phyloP scores from a whole-genome alignment of 2,888 invertebrate species.

The Branchellion lobata region DNA sequence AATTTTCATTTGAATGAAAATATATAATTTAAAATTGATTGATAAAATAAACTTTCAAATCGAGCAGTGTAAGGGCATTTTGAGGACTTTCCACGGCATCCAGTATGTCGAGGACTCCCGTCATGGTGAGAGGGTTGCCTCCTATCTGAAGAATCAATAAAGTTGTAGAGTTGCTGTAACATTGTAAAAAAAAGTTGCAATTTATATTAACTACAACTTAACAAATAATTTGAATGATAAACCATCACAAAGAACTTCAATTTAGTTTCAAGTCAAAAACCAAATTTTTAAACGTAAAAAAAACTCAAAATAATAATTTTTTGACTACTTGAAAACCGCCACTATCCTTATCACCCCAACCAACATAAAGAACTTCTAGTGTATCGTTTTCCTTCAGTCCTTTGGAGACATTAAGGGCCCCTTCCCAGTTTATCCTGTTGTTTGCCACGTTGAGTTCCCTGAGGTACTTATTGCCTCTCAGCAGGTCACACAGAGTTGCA shows the following conservation, averaged over 20 bases:
- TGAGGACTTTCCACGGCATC: constrained; percentile 54
- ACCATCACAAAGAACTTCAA: too few relatives aligned
- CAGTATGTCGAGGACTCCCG: constrained; percentile 58
- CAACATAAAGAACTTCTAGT: constrained; percentile 57
- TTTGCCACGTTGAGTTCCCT: constrained; percentile 57
- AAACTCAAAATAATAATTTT: too few relatives aligned
- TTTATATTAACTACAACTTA: too few relatives aligned
- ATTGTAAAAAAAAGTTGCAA: too few relatives aligned
- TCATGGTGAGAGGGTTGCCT: constrained; percentile 59
- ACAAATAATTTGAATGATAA: too few relatives aligned
- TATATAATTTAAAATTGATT: not conserved
- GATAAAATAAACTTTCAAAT: constrained; percentile 54
- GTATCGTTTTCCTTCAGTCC: constrained; percentile 56
- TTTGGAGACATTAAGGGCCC: constrained; percentile 56
- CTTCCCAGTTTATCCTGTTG: constrained; percentile 61
- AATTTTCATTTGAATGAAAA: not conserved
- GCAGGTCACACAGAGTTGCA: constrained; percentile 56
- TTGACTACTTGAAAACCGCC: too few relatives aligned
- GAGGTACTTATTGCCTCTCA: constrained; percentile 56
- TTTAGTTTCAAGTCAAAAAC: too few relatives aligned
- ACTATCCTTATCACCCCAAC: too few relatives aligned
- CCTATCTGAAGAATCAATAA: constrained; percentile 55
- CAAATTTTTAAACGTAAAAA: too few relatives aligned
- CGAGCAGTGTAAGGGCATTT: constrained; percentile 54
- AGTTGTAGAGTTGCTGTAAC: too few relatives aligned